phyloP scores from a whole-genome alignment of 2,797 vertebrate species.

The Hapalemur alaotrensis region DNA sequence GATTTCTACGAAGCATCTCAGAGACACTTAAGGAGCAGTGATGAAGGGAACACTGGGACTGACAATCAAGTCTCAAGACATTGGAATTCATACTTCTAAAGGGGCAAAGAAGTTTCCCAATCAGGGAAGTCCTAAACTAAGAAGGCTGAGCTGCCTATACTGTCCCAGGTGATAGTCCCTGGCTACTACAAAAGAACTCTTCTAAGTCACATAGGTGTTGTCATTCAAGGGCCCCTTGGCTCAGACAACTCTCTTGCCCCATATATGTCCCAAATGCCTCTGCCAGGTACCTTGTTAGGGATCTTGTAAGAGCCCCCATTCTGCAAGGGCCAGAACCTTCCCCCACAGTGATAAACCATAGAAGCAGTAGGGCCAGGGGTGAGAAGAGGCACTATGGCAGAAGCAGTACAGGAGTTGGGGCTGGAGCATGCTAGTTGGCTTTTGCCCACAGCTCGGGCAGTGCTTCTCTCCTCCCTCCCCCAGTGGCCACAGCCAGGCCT shows the following conservation, averaged over 20 bases:
- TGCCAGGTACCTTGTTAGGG: background rate
- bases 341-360: background rate
- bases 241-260: background rate
- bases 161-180: background rate
- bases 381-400: background rate
- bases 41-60: background rate
- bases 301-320: background rate
- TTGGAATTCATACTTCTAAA: background rate
- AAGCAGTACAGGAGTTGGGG: background rate
- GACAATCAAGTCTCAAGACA: background rate
- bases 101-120: background rate
- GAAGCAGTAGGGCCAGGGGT: background rate
- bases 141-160: background rate
- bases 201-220: background rate
- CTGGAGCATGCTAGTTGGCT: background rate
- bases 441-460: too few species aligned
- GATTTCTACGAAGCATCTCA: background rate
- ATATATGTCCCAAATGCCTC: background rate
- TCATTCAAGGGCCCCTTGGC: background rate
- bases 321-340: background rate
- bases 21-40: conserved; percentile 8
- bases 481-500: background rate
- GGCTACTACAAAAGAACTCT: background rate
- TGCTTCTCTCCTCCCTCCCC: too few species aligned
- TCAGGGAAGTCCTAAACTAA: background rate